These are phyloP conservation scores for Zeus faber DNA, from an alignment of 2,113 vertebrate genomes.

Conservation along the genomic window DNA sequence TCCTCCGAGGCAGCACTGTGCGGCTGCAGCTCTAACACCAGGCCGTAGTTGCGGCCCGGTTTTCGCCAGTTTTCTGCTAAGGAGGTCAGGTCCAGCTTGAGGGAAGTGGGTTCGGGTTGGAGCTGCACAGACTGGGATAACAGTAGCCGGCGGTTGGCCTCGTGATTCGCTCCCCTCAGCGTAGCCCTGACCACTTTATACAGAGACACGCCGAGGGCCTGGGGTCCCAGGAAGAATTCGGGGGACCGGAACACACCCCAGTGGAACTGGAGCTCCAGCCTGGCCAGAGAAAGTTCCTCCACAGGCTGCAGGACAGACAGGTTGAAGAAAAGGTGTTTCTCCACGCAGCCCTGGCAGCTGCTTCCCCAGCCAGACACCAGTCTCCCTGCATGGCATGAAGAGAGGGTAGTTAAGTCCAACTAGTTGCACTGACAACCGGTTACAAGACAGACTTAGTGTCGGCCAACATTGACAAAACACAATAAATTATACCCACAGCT, in stretches of 20 bases:
- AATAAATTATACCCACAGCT: too few species aligned
- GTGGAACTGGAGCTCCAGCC: slow-evolving; percentile 80
- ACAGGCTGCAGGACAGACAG: slow-evolving; percentile 80
- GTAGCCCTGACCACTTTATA: slow-evolving; percentile 49
- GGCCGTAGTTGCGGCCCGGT: slow-evolving; percentile 58
- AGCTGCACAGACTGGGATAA: slow-evolving; percentile 70
- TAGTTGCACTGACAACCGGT: too few species aligned
- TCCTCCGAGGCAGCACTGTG: slow-evolving; percentile 6
- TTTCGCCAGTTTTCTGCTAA: slow-evolving; percentile 62
- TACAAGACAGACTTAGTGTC: neutral
- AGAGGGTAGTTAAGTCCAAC: too few species aligned
- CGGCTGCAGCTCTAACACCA: slow-evolving; percentile 74
- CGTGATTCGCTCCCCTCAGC: slow-evolving; percentile 44
- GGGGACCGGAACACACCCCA: slow-evolving; percentile 50
- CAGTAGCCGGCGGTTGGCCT: slow-evolving; percentile 62
- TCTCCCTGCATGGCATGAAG: slow-evolving; percentile 46
- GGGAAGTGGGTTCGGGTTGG: slow-evolving; percentile 53
- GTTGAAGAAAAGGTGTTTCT: slow-evolving; percentile 85
- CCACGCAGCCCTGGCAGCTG: slow-evolving; percentile 64
- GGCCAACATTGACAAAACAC: too few species aligned
- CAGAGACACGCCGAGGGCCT: slow-evolving; percentile 73
- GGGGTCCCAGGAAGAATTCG: slow-evolving; percentile 12
- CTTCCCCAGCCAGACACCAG: slow-evolving; percentile 44
- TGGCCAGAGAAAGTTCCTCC: slow-evolving; percentile 81
- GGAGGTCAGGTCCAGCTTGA: slow-evolving; percentile 78